Percentiles rank a stretch among this genome's conserved stretches.
phyloP scores from a whole-genome alignment of 2,888 invertebrate genomes.

The Protophormia terraenovae region DNA sequence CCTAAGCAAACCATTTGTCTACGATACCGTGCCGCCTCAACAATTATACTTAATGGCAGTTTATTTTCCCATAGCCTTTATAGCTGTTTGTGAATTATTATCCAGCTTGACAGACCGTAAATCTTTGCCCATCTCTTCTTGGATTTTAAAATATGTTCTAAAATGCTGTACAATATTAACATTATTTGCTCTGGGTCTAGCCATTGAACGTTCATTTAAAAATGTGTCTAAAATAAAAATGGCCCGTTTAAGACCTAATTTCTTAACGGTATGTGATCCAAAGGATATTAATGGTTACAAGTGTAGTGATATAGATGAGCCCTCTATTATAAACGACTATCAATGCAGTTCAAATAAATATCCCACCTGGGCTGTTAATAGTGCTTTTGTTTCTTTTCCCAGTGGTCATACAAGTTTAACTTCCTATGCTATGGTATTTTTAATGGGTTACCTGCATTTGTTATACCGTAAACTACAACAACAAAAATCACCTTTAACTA shows the following conservation, averaged over 20 bases:
- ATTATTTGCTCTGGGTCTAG: slow-evolving; percentile 71
- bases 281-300: slow-evolving; percentile 62
- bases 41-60: slow-evolving; percentile 64
- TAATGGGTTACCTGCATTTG: slow-evolving; percentile 71
- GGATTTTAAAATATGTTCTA: slow-evolving; percentile 16
- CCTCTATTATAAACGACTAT: slow-evolving; percentile 23
- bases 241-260: slow-evolving; percentile 75
- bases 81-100: slow-evolving; percentile 68
- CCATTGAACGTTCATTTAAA: slow-evolving; percentile 68
- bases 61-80: slow-evolving; percentile 69
- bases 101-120: neutral
- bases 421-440: slow-evolving; percentile 73
- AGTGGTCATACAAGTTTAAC: slow-evolving; percentile 74
- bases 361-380: neutral
- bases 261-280: slow-evolving; percentile 72
- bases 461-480: neutral
- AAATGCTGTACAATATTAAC: slow-evolving; percentile 67
- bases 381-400: slow-evolving; percentile 72
- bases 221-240: slow-evolving; percentile 71
- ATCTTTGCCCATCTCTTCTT: neutral
- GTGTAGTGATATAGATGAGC: slow-evolving; percentile 59
- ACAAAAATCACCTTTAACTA: neutral
- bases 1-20: slow-evolving; percentile 72
- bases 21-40: slow-evolving; percentile 68
- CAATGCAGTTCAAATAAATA: slow-evolving; percentile 4